Evolutionary conservation across 2,113 vertebrate species (phyloP).

Genomic region (Oriolus oriolus): DNA sequence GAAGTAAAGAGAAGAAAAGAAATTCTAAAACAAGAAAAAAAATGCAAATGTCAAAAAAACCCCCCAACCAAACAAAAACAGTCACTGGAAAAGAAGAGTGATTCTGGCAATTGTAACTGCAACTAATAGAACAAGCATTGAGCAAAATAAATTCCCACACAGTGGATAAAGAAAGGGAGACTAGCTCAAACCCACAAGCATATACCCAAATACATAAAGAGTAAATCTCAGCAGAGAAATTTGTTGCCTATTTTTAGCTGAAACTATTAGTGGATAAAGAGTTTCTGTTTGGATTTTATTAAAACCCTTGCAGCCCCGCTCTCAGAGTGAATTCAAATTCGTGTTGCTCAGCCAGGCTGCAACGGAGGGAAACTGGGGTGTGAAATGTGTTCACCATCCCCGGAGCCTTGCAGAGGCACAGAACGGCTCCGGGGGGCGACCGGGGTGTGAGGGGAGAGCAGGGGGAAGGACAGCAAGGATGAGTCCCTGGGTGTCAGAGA

Average conservation of each 20-base stretch:
- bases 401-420: neutral
- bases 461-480: neutral
- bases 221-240: conserved; percentile 22
- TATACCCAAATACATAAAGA: neutral
- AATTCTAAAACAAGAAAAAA: neutral
- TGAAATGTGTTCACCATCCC: neutral
- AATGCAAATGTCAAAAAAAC: neutral
- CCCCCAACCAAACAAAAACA: neutral
- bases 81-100: neutral
- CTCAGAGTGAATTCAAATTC: neutral
- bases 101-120: neutral
- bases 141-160: neutral
- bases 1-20: neutral
- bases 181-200: neutral
- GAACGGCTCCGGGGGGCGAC: neutral
- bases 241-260: conserved; percentile 46
- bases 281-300: conserved; percentile 31
- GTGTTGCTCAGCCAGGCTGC: neutral
- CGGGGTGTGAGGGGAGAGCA: neutral
- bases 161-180: neutral
- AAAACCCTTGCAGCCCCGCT: neutral
- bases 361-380: neutral
- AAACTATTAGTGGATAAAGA: conserved; percentile 24
- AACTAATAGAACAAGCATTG: neutral
- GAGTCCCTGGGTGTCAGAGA: neutral